Percentiles rank a stretch among this genome's conserved stretches.
These are phyloP conservation scores for Diaphora mendica DNA, from an alignment of 2,888 invertebrate species.

Conservation along the genomic window DNA sequence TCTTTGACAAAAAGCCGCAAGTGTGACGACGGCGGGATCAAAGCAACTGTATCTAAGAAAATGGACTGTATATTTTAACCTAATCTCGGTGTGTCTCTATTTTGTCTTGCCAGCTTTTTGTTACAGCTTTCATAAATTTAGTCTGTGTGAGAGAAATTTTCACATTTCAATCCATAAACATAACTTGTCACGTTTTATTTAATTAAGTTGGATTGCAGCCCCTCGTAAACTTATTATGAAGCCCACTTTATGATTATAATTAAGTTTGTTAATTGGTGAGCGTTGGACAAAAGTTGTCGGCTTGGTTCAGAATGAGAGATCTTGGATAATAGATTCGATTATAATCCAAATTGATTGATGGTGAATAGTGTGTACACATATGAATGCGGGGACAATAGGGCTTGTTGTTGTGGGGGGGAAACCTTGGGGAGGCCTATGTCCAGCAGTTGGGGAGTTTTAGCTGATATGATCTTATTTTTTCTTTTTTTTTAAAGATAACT, in stretches of 20 bases:
- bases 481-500: too few species aligned
- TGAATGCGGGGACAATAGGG: too few species aligned
- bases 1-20: too few species aligned
- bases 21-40: too few species aligned
- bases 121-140: not conserved
- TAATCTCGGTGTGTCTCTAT: not conserved
- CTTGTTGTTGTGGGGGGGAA: too few species aligned
- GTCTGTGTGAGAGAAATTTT: not conserved
- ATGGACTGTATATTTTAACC: not conserved
- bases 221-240: slow-evolving; percentile 38
- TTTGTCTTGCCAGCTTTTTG: not conserved
- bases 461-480: too few species aligned
- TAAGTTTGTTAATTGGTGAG: slow-evolving; percentile 10
- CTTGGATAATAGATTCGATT: not conserved
- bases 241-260: slow-evolving; percentile 32
- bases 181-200: slow-evolving; percentile 7
- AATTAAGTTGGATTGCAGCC: slow-evolving; percentile 14
- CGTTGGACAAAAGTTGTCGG: slow-evolving; percentile 10
- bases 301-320: slow-evolving; percentile 4
- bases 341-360: not conserved
- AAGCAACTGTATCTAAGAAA: too few species aligned
- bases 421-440: too few species aligned
- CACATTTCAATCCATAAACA: slow-evolving; percentile 1
- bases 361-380: not conserved
- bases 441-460: too few species aligned